These are phyloP conservation scores for Amblyteles armatorius DNA, from an alignment of 2,888 invertebrate species.

Conservation along the genomic window DNA sequence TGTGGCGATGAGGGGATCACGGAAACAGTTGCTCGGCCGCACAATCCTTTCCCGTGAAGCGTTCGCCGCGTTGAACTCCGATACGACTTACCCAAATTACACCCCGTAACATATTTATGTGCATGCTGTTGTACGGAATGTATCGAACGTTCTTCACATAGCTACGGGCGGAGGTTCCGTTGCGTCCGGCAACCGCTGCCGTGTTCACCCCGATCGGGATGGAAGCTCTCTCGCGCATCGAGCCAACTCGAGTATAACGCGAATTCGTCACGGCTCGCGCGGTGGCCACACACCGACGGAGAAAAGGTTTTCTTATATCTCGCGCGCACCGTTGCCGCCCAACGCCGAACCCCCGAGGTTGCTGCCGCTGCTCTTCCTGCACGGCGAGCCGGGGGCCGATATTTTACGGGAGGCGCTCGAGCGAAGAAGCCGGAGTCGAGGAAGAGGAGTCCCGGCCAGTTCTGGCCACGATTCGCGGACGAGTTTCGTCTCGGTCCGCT, in stretches of 20 bases:
- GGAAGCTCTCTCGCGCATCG: constrained; percentile 61
- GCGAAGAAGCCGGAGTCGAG: constrained; percentile 64
- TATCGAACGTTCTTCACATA: not conserved
- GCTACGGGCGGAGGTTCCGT: constrained; percentile 18
- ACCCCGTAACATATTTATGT: not conserved
- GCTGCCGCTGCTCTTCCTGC: constrained; percentile 28
- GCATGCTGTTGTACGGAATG: not conserved
- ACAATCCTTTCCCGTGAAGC: constrained; percentile 24
- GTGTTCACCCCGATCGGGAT: constrained; percentile 53
- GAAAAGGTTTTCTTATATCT: constrained; percentile 59
- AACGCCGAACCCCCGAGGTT: constrained; percentile 42
- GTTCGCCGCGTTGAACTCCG: not conserved
- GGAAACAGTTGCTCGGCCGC: not conserved
- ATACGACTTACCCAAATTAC: not conserved
- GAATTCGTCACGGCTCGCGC: constrained; percentile 71
- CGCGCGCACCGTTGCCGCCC: constrained; percentile 36
- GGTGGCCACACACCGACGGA: constrained; percentile 61
- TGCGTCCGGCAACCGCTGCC: constrained; percentile 19
- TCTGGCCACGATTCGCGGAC: constrained; percentile 68
- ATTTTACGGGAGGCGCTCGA: constrained; percentile 71
- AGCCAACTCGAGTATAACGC: constrained; percentile 68
- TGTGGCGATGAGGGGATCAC: not conserved
- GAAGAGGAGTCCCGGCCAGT: constrained; percentile 42
- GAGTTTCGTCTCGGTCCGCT: constrained; percentile 69
- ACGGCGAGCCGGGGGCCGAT: constrained; percentile 54